Conservation (phyloP, 2,797 vertebrate species). For the Melopsittacus undulatus region DNA sequence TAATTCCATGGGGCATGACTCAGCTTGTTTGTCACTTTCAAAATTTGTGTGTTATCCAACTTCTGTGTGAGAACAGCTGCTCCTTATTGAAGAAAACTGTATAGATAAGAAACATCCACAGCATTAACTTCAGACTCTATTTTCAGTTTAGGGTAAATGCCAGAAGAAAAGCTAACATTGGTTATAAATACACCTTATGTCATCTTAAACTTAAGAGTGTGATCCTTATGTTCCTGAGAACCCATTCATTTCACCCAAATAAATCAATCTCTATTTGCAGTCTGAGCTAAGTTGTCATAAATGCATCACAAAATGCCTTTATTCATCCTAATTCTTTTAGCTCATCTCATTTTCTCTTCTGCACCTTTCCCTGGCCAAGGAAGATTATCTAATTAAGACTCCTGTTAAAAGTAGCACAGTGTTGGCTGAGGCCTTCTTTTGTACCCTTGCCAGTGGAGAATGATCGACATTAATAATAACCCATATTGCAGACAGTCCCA, state of each 20-base stretch:
- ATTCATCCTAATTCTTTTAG: conserved; percentile 60
- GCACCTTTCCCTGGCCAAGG: conserved; percentile 22
- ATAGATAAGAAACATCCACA: neutral
- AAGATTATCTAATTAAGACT: conserved; percentile 69
- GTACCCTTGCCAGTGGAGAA: conserved; percentile 39
- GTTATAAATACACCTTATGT: neutral
- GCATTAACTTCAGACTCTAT: neutral
- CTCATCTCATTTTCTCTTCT: conserved; percentile 49
- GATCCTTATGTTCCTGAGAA: conserved; percentile 17
- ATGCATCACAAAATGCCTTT: conserved; percentile 55
- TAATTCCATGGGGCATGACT: neutral
- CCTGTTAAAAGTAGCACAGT: conserved; percentile 29
- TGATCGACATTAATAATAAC: conserved; percentile 62
- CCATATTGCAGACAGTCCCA: neutral
- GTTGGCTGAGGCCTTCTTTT: conserved; percentile 42
- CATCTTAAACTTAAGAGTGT: neutral
- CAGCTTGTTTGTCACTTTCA: neutral
- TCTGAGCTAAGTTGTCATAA: conserved; percentile 60
- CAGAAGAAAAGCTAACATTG: neutral
- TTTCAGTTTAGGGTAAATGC: neutral
- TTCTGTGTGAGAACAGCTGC: neutral
- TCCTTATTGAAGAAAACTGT: neutral
- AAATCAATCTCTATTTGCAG: conserved; percentile 66
- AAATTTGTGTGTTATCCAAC: neutral
- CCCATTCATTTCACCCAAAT: conserved; percentile 10